These are phyloP conservation scores for Dichetophora obliterata DNA, from an alignment of 2,888 invertebrate species.

Conservation along the genomic window DNA sequence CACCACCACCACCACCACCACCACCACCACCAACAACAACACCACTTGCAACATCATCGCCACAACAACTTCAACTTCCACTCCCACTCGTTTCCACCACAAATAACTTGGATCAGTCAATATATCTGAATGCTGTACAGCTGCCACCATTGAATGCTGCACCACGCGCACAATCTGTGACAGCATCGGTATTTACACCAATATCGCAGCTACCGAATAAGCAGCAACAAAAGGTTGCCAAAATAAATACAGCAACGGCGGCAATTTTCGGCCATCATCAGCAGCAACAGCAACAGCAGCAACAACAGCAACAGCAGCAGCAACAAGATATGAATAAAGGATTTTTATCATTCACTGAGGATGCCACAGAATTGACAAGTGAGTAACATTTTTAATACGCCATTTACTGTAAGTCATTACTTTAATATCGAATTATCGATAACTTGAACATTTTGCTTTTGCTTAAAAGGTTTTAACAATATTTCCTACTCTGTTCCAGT, in stretches of 20 bases:
- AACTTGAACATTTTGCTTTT: no score
- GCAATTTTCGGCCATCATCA: conserved; percentile 46
- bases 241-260: conserved; percentile 46
- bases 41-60: conserved; percentile 38
- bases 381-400: conserved; percentile 70
- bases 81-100: conserved; percentile 12
- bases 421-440: no score
- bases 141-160: conserved; percentile 51
- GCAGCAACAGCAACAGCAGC: conserved; percentile 6
- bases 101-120: conserved; percentile 9
- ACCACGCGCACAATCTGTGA: conserved; percentile 59
- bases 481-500: no score
- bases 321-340: conserved; percentile 88
- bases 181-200: conserved; percentile 61
- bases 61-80: conserved; percentile 10
- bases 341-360: conserved; percentile 88
- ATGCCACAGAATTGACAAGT: conserved; percentile 88
- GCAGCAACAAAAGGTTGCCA: conserved; percentile 45
- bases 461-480: no score
- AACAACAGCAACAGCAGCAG: conserved; percentile 51
- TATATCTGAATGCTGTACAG: conserved; percentile 46
- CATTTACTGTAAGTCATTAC: neutral
- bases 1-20: neutral
- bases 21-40: conserved; percentile 20
- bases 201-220: conserved; percentile 52